Conservation (phyloP, 2,113 vertebrate genomes). For the Coptodon bakossiorum region DNA sequence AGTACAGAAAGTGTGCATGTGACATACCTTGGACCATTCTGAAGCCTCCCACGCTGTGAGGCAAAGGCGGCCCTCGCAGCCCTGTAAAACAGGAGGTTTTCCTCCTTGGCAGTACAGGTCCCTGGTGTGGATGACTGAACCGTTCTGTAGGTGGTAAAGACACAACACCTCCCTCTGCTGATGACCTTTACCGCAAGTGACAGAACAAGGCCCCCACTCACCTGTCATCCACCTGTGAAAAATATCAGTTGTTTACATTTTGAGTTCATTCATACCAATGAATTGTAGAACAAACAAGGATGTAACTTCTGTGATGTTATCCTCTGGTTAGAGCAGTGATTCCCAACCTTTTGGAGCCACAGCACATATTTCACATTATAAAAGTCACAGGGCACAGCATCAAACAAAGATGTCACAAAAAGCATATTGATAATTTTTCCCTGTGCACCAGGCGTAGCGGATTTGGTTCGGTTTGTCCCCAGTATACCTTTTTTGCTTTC, state of each 20-base stretch:
- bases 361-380: neutral
- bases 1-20: neutral
- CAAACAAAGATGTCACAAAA: neutral
- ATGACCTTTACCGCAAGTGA: conserved; percentile 84
- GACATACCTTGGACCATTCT: conserved; percentile 89
- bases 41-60: conserved; percentile 90
- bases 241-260: neutral
- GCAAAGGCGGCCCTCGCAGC: conserved; percentile 87
- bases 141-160: conserved; percentile 86
- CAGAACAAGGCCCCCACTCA: conserved; percentile 86
- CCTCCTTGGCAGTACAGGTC: conserved; percentile 81
- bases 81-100: conserved; percentile 78
- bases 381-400: neutral
- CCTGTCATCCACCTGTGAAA: conserved; percentile 83
- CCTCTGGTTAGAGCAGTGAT: neutral
- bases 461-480: neutral
- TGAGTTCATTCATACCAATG: neutral
- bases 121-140: conserved; percentile 79
- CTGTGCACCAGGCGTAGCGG: fast-evolving
- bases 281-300: neutral
- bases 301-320: neutral
- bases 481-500: neutral
- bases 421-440: fast-evolving
- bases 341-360: neutral
- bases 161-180: conserved; percentile 87